A percentile compares a stretch with the other conserved stretches of the same genome.
Evolutionary conservation across 2,797 vertebrate genomes (phyloP).

Genomic region (Ceyx erithaca): DNA sequence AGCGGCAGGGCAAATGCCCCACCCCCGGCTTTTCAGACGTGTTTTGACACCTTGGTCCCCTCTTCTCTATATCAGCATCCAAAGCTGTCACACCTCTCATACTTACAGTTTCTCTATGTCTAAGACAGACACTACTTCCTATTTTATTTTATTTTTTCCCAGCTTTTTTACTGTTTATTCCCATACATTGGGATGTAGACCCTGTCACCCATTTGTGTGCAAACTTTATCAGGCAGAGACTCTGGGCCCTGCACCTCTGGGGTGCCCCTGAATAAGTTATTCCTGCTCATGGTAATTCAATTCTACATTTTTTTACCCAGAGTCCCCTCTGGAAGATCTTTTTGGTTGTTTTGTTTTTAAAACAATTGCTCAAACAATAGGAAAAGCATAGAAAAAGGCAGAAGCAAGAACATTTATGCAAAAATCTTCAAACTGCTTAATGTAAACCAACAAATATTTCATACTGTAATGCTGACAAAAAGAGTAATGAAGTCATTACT

Average conservation of each 20-base stretch:
- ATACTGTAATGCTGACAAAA: neutral
- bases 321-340: neutral
- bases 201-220: too few relatives aligned
- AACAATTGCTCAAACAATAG: neutral
- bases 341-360: neutral
- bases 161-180: neutral
- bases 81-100: neutral
- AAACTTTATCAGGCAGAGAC: neutral
- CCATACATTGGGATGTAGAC: neutral
- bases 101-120: neutral
- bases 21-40: neutral
- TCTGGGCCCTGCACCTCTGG: neutral
- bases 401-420: neutral
- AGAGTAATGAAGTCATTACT: neutral
- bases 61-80: neutral
- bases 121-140: neutral
- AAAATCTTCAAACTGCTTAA: neutral
- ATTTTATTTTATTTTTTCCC: neutral
- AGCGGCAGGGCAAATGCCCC: neutral
- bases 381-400: neutral
- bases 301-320: neutral
- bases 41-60: neutral
- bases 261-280: accelerated
- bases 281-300: neutral
- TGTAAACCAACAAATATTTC: neutral